Evolutionary conservation across 1,140 invertebrate genomes (phyloP), one percentile per base, ranked within the genome.

Genomic region (Nephila pilipes): DNA sequence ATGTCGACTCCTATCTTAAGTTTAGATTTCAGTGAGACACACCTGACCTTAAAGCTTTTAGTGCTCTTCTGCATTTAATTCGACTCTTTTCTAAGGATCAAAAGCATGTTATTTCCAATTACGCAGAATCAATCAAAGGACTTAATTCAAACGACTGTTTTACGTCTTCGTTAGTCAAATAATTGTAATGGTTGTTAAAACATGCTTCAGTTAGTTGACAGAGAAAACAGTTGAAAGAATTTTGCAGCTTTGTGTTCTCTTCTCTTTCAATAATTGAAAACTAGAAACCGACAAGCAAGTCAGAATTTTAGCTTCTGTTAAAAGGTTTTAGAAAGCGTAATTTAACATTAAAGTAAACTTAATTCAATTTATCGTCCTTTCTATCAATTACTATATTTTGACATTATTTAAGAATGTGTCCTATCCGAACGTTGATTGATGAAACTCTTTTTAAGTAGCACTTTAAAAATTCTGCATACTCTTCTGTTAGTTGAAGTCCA

Each of bases 261-360:
- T 65, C 63, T 65, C n/a, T 65, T 65, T 22, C 22, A 65, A 12
- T 25, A 65, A 65, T 22, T 65, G 2, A 4, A 65, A 65, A 65
- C 22, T 65, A 20, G 63, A 65, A 60, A 65, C 22, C 63, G 57
- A 10, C 8, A 25, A 20, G 2, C n/a, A 25, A 65, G 22, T 65
- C 12, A 5, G 22, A 65, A n/a, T 65, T 65, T 65, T 12, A 65
- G 63, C 2, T 12, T 65, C n/a, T 25, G 20, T 4, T 25, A 25
- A 65, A 65, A 65, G 63, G n/a, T 65, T 65, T 65, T 65, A 65
- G 22, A 60, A 65, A 65, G 63, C n/a, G 10, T 25, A 25, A 65
- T 25, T n/a, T 65, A 65, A 29, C 8, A n/a, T 65, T 65, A n/a
- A 65, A 65, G 63, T 25, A 65, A 65, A 65, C 20, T 65, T n/a